phyloP scores from a whole-genome alignment of 1,140 invertebrate species.

The Drosophila ananassae region DNA sequence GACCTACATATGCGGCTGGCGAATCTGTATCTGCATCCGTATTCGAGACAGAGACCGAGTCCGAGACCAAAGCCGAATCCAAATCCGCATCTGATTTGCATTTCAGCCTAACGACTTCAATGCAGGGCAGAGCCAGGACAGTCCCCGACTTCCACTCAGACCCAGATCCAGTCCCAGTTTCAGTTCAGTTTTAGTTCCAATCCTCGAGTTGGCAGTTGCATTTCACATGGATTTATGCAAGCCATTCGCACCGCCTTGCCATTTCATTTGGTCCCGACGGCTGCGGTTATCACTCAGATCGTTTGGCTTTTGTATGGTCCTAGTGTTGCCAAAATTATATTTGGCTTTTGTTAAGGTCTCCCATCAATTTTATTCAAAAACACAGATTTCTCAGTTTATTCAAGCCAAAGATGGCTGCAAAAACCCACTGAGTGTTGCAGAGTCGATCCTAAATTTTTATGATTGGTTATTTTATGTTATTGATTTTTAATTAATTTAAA shows the following conservation, averaged over 20 bases:
- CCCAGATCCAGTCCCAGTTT: not conserved
- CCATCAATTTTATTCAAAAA: too few species aligned
- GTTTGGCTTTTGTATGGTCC: conserved; percentile 8
- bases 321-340: conserved; percentile 1
- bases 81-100: conserved; percentile 62
- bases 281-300: conserved; percentile 25
- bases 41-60: conserved; percentile 19
- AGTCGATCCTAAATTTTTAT: too few species aligned
- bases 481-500: too few species aligned
- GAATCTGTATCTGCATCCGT: conserved; percentile 28
- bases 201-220: conserved; percentile 43
- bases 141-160: not conserved
- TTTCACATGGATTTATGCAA: conserved; percentile 80
- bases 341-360: not conserved
- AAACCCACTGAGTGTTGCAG: too few species aligned
- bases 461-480: too few species aligned
- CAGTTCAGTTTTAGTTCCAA: not conserved
- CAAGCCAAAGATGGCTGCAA: too few species aligned
- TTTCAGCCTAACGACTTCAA: conserved; percentile 58
- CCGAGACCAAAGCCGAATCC: conserved; percentile 12
- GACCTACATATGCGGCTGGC: conserved; percentile 66
- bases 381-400: too few species aligned
- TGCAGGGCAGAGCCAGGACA: conserved; percentile 24
- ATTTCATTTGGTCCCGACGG: conserved; percentile 52
- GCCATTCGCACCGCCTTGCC: conserved; percentile 74